A percentile compares a stretch with the other conserved stretches of the same genome.
Evolutionary conservation across 2,113 vertebrate genomes (phyloP).

Genomic region (Lampris megalopsis): DNA sequence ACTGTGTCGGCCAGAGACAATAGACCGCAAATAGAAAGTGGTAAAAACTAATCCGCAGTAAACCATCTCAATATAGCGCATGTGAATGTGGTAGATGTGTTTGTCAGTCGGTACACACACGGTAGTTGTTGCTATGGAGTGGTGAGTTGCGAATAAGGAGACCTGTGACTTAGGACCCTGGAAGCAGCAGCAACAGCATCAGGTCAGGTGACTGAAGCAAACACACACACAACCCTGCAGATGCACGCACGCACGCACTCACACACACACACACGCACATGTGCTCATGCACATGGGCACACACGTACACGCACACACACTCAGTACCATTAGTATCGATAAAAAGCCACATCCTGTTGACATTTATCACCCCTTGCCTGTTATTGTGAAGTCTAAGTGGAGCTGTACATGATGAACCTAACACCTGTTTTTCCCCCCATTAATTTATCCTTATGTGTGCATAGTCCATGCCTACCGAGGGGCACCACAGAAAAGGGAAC

Average conservation of each 20-base stretch:
- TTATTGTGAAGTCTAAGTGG: slow-evolving; percentile 51
- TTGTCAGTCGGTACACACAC: slow-evolving; percentile 46
- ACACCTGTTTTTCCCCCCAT: slow-evolving; percentile 29
- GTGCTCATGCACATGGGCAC: neutral
- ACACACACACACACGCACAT: neutral
- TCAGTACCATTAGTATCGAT: slow-evolving; percentile 67
- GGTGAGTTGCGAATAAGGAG: slow-evolving; percentile 10
- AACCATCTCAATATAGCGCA: slow-evolving; percentile 22
- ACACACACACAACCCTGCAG: slow-evolving; percentile 4
- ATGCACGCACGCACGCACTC: slow-evolving; percentile 22
- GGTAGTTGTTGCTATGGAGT: slow-evolving; percentile 61
- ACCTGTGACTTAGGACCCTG: slow-evolving; percentile 42
- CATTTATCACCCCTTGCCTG: slow-evolving; percentile 67
- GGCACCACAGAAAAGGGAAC: neutral
- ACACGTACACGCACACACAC: neutral
- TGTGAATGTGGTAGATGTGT: slow-evolving; percentile 40
- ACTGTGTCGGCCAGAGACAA: neutral
- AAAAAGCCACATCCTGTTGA: slow-evolving; percentile 64
- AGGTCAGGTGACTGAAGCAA: slow-evolving; percentile 43
- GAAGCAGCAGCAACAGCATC: slow-evolving; percentile 42
- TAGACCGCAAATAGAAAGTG: slow-evolving; percentile 35
- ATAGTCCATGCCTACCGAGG: neutral
- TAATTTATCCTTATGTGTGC: neutral
- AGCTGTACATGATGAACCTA: slow-evolving; percentile 35
- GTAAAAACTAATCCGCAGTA: slow-evolving; percentile 47